These are phyloP conservation scores for Sclerurus mexicanus DNA, from an alignment of 2,113 vertebrate species.

Conservation along the genomic window DNA sequence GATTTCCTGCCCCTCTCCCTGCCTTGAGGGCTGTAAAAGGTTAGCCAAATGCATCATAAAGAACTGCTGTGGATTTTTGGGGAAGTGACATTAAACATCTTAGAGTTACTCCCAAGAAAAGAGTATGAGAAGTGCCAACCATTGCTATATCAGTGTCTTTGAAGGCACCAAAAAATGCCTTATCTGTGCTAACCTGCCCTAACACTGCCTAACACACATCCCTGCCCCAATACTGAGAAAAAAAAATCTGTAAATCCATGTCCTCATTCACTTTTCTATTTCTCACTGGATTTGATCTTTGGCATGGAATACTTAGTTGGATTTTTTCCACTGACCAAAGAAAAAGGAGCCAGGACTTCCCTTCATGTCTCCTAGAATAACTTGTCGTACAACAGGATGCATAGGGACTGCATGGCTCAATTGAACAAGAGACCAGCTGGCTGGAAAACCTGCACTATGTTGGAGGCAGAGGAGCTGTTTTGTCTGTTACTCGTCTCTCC, in stretches of 20 bases:
- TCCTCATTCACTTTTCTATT: neutral
- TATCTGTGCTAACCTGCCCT: neutral
- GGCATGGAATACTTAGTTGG: neutral
- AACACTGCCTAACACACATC: too few species aligned
- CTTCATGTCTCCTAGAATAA: neutral
- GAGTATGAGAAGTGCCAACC: neutral
- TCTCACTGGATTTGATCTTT: neutral
- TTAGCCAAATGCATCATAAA: neutral
- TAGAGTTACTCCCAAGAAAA: neutral
- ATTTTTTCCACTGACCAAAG: neutral
- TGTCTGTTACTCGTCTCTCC: neutral
- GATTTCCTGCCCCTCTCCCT: neutral
- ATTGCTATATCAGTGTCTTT: neutral
- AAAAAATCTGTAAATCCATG: neutral
- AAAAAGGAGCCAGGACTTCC: neutral
- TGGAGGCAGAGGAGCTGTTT: neutral
- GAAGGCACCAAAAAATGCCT: neutral
- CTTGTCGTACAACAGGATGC: neutral
- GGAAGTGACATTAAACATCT: neutral
- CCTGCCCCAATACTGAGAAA: neutral
- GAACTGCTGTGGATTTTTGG: neutral
- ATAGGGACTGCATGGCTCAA: neutral
- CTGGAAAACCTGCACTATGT: neutral
- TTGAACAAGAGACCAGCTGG: neutral
- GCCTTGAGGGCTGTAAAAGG: neutral